Percentiles rank a stretch among this genome's conserved stretches.
Evolutionary conservation across 2,888 invertebrate species (phyloP).

Genomic region (Trissonchulus sp.): DNA sequence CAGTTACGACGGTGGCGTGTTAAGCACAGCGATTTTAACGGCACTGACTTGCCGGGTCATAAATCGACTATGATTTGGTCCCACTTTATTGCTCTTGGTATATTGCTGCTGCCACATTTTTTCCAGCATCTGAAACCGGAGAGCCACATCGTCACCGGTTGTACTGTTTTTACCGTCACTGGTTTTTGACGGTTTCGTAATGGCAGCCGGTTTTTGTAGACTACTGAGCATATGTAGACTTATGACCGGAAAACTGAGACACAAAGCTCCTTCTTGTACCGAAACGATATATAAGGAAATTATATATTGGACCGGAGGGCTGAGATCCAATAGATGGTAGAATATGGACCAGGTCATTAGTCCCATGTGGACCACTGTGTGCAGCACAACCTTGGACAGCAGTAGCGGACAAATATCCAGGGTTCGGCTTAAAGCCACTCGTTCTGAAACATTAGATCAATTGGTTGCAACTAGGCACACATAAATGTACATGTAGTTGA

Average conservation of each 20-base stretch:
- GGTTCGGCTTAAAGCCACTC: neutral
- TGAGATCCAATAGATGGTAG: neutral
- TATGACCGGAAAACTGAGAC: neutral
- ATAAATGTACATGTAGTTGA: too few relatives aligned
- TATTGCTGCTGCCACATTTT: too few relatives aligned
- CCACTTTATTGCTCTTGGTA: too few relatives aligned
- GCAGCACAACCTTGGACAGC: neutral
- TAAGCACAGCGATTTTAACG: too few relatives aligned
- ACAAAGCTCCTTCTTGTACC: neutral
- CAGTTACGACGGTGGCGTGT: too few relatives aligned
- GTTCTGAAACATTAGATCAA: neutral
- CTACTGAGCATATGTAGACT: neutral
- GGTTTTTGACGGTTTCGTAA: neutral
- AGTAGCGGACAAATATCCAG: neutral
- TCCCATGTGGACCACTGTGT: neutral
- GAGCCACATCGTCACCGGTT: too few relatives aligned
- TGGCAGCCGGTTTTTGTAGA: neutral
- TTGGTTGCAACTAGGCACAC: too few relatives aligned
- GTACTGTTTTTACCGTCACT: neutral
- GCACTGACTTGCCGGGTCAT: too few relatives aligned
- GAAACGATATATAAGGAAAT: neutral
- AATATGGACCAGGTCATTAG: neutral
- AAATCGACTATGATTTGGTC: too few relatives aligned
- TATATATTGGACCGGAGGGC: neutral
- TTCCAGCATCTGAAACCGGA: too few relatives aligned